Base-by-base conservation (phyloP, 2,113 vertebrate genomes). In the Pygoscelis adeliae region DNA sequence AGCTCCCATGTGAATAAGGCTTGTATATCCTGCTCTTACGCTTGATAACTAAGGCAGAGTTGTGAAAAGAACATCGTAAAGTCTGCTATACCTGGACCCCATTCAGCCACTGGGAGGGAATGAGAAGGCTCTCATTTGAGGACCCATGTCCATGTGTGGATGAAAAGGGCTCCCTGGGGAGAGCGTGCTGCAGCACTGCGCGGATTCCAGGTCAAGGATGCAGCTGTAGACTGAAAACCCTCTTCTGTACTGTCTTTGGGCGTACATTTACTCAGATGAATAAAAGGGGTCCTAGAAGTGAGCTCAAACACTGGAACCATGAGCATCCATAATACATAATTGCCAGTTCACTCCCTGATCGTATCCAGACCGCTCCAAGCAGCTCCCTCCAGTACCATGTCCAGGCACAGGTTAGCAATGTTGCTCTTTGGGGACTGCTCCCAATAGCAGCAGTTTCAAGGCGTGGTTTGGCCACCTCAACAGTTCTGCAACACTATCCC, bases 141-240 rank as follows among this genome's bases (percentile, higher is more conserved):
- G 12, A 81, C 16, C 11, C 16, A 7, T 11, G 27, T 16, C 20
- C 52, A 25, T 0, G 1, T 10, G 36, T 3, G 4, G 38, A 36
- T 19, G n/a, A 13, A 77, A 55, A 83, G 46, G 4, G 5, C 13
- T 80, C 40, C n/a, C 29, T 15, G 19, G 34, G 18, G 20, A 78
- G 6, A 65, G 3, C 0, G 0, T 34, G 25, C 38, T 70, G 30
- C 73, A 63, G 21, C 6, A 1, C 50, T 38, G 61, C 23, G 30
- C 13, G 30, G 21, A 58, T 36, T 46, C 13, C 62, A 53, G 66
- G 34, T 16, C 0, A 0, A 56, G 34, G 46, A 65, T 58, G 36
- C 8, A 84, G 30, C 74, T 59, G 30, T 21, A 30, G 53, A 44
- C 36, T 55, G 32, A 61, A 67, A 66, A 34, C 0, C 1, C n/a